Base-by-base conservation (phyloP, 2,113 vertebrate genomes). In the Hypocryptadius cinnamomeus region DNA sequence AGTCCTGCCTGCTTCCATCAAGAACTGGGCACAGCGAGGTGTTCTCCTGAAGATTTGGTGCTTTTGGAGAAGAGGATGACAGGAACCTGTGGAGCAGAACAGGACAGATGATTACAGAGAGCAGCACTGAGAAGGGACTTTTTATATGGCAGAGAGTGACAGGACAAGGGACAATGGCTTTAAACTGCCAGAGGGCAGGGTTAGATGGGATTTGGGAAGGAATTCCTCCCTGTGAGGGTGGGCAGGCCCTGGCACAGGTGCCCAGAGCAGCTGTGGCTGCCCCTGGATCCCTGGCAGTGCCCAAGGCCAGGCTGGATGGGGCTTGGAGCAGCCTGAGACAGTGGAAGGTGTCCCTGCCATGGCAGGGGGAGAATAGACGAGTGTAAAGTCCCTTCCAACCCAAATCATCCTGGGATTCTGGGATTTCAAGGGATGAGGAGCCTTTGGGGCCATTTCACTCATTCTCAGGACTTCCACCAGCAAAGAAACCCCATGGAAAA, bases 301-400 rank as follows among this genome's bases (percentile, higher is more conserved):
- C 47, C 78, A 18, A 54, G 21, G 30, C 53, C 54, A 31, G 54
- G 30, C 0, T 74, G 51, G 68, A 59, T 0, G 0, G 66, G 33
- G 3, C 10, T 51, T 5, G 54, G 40, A 89, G 54, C 40, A 48
- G 1, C 21, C 39, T 60, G 83, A 37, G 45, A 8, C 1, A 7
- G 39, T 8, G n/a, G 53, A 0, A 81, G 28, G 16, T 40, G 68
- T 45, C 60, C 14, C 22, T 42, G 50, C 25, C 59, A 3, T 11
- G 28, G 20, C 22, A 66, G 59, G 16, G 24, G n/a, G 13, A 25
- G 69, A 11, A 47, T 1, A 5, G 7, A n/a, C 1, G 8, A 33
- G 5, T 45, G 69, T n/a, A 9, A 79, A 31, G 4, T 28, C 40
- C 40, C 54, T 76, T 42, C 21, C 25, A 6, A 20, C 47, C 31